Conservation (phyloP, 92 coral and sea anemone species). For the Parazoanthus darwini region DNA sequence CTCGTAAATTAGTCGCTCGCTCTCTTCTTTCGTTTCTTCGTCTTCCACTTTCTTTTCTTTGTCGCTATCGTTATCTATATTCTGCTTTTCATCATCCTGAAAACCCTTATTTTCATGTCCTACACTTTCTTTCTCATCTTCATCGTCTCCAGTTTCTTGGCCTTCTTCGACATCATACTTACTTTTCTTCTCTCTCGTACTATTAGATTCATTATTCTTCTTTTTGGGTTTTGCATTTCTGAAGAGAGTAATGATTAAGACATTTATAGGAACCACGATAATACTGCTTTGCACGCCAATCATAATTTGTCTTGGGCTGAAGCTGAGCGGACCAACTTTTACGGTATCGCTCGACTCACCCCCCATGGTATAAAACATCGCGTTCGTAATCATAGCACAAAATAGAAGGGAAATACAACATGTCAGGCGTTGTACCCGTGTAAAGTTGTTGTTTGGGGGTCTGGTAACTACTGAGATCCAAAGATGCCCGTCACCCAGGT, state of each 20-base stretch:
- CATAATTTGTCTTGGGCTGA: conserved; percentile 51
- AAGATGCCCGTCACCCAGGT: conserved; percentile 72
- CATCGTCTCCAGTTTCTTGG: not conserved
- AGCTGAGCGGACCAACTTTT: conserved; percentile 53
- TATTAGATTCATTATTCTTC: not conserved
- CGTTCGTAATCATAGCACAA: conserved; percentile 61
- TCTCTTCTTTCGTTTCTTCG: not conserved
- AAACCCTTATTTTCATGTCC: conserved; percentile 27
- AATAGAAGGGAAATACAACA: conserved; percentile 57
- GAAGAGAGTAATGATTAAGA: conserved; percentile 53
- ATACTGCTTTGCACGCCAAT: conserved; percentile 57
- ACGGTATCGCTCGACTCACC: conserved; percentile 34
- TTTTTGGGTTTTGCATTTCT: conserved; percentile 57
- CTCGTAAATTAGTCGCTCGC: not conserved
- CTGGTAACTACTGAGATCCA: conserved; percentile 82
- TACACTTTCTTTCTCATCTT: not conserved
- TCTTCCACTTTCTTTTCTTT: not conserved
- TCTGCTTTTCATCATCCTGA: not conserved
- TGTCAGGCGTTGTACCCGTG: conserved; percentile 71
- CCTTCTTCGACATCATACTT: not conserved
- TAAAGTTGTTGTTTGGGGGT: conserved; percentile 73
- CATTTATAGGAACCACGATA: conserved; percentile 51
- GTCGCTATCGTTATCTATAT: not conserved
- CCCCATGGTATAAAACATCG: conserved; percentile 58
- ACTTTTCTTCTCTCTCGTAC: not conserved